Evolutionary conservation across 2,113 vertebrate genomes (phyloP).

Genomic region (Chiloscyllium plagiosum): DNA sequence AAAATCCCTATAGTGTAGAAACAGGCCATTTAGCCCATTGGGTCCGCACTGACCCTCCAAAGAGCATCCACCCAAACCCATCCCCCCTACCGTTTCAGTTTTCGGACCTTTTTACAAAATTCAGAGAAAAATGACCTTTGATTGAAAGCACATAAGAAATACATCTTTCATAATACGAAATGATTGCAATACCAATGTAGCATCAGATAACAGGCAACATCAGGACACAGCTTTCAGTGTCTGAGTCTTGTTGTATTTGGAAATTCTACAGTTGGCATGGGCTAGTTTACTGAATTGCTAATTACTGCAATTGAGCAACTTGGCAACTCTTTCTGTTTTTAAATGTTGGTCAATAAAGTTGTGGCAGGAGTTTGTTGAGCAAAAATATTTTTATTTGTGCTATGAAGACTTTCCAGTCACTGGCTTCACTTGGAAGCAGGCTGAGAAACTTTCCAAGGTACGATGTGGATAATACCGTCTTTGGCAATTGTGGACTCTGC

Average conservation of each 20-base stretch:
- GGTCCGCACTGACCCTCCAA: too few relatives aligned
- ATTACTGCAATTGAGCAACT: neutral
- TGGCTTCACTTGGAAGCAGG: neutral
- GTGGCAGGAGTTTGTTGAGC: neutral
- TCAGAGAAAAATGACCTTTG: neutral
- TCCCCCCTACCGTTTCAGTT: too few relatives aligned
- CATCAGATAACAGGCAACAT: neutral
- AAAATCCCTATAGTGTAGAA: too few relatives aligned
- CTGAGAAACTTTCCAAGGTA: neutral
- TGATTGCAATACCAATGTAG: neutral
- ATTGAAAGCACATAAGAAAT: neutral
- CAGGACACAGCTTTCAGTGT: neutral
- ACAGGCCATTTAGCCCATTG: too few relatives aligned
- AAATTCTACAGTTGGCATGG: neutral
- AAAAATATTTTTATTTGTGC: neutral
- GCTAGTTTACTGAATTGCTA: neutral
- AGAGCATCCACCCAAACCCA: too few relatives aligned
- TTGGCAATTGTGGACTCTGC: neutral
- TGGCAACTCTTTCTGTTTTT: neutral
- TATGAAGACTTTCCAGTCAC: neutral
- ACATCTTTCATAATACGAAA: neutral
- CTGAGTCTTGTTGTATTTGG: neutral
- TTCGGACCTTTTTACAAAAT: too few relatives aligned
- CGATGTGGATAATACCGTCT: neutral
- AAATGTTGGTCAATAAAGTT: neutral